These are phyloP conservation scores for Cydia fagiglandana DNA, from an alignment of 1,140 invertebrate genomes.

Conservation along the genomic window DNA sequence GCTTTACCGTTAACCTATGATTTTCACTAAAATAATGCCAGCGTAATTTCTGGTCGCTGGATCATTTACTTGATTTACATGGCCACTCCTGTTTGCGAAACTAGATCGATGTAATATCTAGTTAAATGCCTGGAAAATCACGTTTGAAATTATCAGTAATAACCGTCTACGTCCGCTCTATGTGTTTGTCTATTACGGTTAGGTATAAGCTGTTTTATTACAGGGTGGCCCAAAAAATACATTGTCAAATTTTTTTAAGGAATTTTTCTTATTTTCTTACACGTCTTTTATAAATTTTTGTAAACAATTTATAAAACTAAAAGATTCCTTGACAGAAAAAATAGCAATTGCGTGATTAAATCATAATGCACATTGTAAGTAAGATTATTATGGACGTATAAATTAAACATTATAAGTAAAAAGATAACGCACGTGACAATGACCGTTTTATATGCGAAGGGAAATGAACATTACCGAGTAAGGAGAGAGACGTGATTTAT, in stretches of 20 bases:
- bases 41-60: background rate
- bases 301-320: too few species aligned
- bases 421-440: slow-evolving; percentile 34
- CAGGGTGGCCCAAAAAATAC: background rate
- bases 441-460: slow-evolving; percentile 37
- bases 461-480: slow-evolving; percentile 10
- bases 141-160: slow-evolving; percentile 38
- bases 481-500: slow-evolving; percentile 5
- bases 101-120: slow-evolving; percentile 38
- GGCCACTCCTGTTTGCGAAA: slow-evolving; percentile 37
- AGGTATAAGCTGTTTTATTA: background rate
- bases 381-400: background rate
- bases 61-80: slow-evolving; percentile 16
- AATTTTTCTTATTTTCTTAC: too few species aligned
- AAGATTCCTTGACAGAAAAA: background rate
- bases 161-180: slow-evolving; percentile 1
- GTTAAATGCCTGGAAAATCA: slow-evolving; percentile 43
- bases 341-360: background rate
- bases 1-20: background rate
- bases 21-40: background rate
- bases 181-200: background rate
- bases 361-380: background rate
- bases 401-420: background rate
- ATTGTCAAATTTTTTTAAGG: too few species aligned
- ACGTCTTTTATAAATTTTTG: too few species aligned